Conservation (phyloP, 2,113 vertebrate genomes). For the Varanus komodoensis region DNA sequence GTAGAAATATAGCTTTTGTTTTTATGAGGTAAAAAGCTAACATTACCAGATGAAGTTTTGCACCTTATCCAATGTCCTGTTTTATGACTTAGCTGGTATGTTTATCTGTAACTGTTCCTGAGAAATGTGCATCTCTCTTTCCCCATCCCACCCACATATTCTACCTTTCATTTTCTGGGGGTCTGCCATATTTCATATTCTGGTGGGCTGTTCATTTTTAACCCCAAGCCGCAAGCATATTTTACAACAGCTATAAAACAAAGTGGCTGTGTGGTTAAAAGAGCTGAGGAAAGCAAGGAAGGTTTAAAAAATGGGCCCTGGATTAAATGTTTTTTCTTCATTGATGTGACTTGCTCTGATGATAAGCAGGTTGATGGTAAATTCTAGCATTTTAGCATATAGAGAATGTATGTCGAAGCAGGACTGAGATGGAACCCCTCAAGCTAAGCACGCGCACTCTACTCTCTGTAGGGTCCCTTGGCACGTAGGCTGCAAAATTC, state of each 20-base stretch:
- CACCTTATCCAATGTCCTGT: conserved; percentile 34
- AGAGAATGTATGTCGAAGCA: too few species aligned
- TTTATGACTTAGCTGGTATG: conserved; percentile 52
- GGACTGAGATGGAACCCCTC: neutral
- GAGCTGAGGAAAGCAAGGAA: conserved; percentile 49
- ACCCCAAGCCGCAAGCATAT: conserved; percentile 46
- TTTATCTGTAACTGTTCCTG: neutral
- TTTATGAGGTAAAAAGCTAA: neutral
- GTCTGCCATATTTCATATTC: conserved; percentile 42
- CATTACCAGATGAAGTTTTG: conserved; percentile 20
- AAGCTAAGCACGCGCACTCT: neutral
- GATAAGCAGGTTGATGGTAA: neutral
- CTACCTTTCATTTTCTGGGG: conserved; percentile 22
- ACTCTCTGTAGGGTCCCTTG: neutral
- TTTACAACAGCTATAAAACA: conserved; percentile 55
- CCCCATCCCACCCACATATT: conserved; percentile 31
- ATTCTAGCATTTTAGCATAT: neutral
- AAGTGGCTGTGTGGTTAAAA: conserved; percentile 42
- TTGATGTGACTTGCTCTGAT: neutral
- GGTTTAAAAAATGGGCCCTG: neutral
- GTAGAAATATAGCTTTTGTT: conserved; percentile 54
- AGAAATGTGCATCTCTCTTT: conserved; percentile 33
- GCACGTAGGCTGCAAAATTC: neutral
- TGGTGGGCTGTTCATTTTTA: conserved; percentile 39
- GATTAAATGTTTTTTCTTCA: neutral